Percentiles rank a stretch among this genome's conserved stretches.
Evolutionary conservation across 2,113 vertebrate genomes (phyloP).

Genomic region (Megaptera novaeangliae): DNA sequence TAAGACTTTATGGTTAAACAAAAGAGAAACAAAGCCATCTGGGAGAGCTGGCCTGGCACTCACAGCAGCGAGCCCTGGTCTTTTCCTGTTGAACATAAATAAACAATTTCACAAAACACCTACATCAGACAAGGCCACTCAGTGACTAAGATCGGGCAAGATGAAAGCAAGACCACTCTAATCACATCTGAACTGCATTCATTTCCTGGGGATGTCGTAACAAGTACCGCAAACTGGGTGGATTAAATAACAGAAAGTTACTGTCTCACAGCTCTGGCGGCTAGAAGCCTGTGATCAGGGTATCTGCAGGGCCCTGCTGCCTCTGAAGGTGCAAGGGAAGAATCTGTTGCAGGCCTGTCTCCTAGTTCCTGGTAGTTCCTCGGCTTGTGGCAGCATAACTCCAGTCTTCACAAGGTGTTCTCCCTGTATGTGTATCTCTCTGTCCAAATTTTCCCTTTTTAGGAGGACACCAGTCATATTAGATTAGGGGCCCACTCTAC

Average conservation of each 20-base stretch:
- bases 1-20: not conserved
- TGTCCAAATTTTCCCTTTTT: not conserved
- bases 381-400: too few species aligned
- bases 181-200: not conserved
- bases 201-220: not conserved
- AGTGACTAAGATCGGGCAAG: not conserved
- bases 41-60: not conserved
- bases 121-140: not conserved
- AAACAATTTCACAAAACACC: not conserved
- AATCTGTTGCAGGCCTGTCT: not conserved
- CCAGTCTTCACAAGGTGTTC: not conserved
- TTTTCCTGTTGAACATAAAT: not conserved
- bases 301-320: rapidly evolving
- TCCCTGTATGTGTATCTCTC: not conserved
- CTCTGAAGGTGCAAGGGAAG: not conserved
- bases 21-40: not conserved
- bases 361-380: not conserved
- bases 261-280: not conserved
- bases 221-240: not conserved
- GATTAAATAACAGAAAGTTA: not conserved
- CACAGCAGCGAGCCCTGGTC: not conserved
- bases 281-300: not conserved
- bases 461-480: not conserved
- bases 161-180: not conserved
- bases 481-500: not conserved